Conservation (phyloP, 2,797 vertebrate species). For the Sebastes matsubarae region DNA sequence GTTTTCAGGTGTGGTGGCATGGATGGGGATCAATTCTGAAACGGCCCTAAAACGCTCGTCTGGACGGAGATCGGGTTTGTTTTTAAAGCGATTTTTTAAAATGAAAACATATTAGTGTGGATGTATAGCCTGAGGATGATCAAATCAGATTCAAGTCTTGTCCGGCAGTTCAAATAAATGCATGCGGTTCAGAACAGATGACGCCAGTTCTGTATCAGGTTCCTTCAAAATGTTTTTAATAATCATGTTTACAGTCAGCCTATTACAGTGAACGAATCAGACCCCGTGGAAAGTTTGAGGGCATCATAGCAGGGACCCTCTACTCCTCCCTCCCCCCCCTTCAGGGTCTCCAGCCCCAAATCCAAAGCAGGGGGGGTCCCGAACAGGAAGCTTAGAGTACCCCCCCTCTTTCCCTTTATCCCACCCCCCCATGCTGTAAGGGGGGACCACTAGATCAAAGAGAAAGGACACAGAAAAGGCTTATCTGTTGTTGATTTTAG, state of each 20-base stretch:
- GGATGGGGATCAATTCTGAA: too few relatives aligned
- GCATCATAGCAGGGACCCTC: slow-evolving; percentile 34
- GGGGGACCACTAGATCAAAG: slow-evolving; percentile 75
- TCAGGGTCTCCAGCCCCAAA: slow-evolving; percentile 51
- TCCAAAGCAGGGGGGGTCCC: slow-evolving; percentile 57
- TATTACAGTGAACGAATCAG: slow-evolving; percentile 24
- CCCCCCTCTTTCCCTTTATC: neutral
- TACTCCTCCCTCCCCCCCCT: slow-evolving; percentile 2
- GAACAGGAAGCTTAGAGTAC: slow-evolving; percentile 66
- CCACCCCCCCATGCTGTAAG: slow-evolving; percentile 6
- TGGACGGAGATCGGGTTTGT: too few relatives aligned
- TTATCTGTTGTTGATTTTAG: slow-evolving; percentile 85
- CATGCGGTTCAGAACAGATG: neutral
- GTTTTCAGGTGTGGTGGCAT: fast-evolving
- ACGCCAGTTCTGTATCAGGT: slow-evolving; percentile 14
- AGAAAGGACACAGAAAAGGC: slow-evolving; percentile 63
- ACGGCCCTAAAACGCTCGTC: too few relatives aligned
- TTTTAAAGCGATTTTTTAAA: neutral
- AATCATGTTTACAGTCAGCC: slow-evolving; percentile 47
- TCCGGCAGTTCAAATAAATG: neutral
- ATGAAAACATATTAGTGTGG: neutral
- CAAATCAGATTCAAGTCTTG: neutral
- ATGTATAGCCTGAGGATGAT: neutral
- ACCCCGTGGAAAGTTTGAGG: slow-evolving; percentile 35
- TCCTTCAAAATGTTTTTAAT: slow-evolving; percentile 39